Percentiles rank a stretch among this genome's conserved stretches.
phyloP scores from a whole-genome alignment of 1,140 invertebrate species.

The Glossosoma conforme region DNA sequence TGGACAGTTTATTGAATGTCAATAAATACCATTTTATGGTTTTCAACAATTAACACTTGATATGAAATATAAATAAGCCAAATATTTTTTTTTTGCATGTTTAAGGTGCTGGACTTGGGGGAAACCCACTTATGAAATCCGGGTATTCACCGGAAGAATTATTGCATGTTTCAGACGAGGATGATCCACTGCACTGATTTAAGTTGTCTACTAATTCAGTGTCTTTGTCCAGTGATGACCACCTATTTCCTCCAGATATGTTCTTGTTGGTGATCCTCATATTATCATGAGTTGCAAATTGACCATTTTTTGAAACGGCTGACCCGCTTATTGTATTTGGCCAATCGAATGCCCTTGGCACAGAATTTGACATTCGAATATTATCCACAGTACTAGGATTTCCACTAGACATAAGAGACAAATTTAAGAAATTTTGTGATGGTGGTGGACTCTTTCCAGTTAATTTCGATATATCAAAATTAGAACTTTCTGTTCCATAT shows the following conservation, averaged over 20 bases:
- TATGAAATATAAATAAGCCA: slow-evolving; percentile 4
- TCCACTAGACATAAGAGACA: not conserved
- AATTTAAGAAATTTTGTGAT: slow-evolving; percentile 36
- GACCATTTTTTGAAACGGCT: slow-evolving; percentile 4
- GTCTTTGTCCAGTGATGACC: too few relatives aligned
- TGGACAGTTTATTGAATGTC: too few relatives aligned
- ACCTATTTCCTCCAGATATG: too few relatives aligned
- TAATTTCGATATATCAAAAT: slow-evolving; percentile 40
- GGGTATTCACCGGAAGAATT: slow-evolving; percentile 14
- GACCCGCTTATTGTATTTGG: slow-evolving; percentile 16
- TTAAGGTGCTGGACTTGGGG: slow-evolving; percentile 45
- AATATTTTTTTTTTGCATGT: not conserved
- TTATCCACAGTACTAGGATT: too few relatives aligned
- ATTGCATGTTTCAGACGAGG: slow-evolving; percentile 16
- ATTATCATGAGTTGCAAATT: not conserved
- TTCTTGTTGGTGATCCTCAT: too few relatives aligned
- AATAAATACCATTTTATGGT: too few relatives aligned
- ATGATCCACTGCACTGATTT: too few relatives aligned
- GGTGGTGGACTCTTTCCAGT: slow-evolving; percentile 45
- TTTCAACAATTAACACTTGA: too few relatives aligned
- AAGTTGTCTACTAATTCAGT: too few relatives aligned
- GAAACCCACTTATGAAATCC: slow-evolving; percentile 38
- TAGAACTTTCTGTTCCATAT: slow-evolving; percentile 25
- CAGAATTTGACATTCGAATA: too few relatives aligned
- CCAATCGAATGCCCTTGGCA: slow-evolving; percentile 14